phyloP scores from a whole-genome alignment of 2,113 vertebrate species.

The Pseudonaja textilis region DNA sequence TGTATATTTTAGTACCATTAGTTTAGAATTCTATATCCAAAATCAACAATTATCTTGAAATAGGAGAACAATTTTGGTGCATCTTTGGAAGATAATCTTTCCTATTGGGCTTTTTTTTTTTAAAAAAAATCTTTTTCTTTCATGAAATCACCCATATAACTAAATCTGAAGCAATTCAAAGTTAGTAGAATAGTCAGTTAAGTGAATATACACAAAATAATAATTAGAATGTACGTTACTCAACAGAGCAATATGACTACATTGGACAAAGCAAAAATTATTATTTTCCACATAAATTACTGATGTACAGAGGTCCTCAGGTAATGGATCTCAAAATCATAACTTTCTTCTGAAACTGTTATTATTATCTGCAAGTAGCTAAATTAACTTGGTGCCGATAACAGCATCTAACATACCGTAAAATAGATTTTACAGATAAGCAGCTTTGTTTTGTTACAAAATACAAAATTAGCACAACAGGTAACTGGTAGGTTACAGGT shows the following conservation, averaged over 20 bases:
- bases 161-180: slow-evolving; percentile 34
- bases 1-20: too few relatives aligned
- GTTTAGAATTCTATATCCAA: background rate
- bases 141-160: slow-evolving; percentile 57
- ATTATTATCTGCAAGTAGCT: slow-evolving; percentile 6
- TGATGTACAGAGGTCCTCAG: background rate
- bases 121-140: slow-evolving; percentile 36
- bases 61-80: background rate
- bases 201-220: slow-evolving; percentile 43
- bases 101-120: slow-evolving; percentile 36
- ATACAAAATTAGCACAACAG: background rate
- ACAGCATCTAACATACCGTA: too few relatives aligned
- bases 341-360: slow-evolving; percentile 11
- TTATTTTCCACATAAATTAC: slow-evolving; percentile 35
- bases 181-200: slow-evolving; percentile 48
- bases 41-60: background rate
- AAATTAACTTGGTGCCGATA: background rate
- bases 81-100: slow-evolving; percentile 46
- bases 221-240: slow-evolving; percentile 49
- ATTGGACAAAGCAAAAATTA: slow-evolving; percentile 45
- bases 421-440: background rate
- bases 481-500: background rate
- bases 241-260: slow-evolving; percentile 49
- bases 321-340: background rate
- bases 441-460: background rate